Percentiles rank a stretch among this genome's conserved stretches.
Evolutionary conservation across 2,113 vertebrate genomes (phyloP).

Genomic region (Hystrix cristata): DNA sequence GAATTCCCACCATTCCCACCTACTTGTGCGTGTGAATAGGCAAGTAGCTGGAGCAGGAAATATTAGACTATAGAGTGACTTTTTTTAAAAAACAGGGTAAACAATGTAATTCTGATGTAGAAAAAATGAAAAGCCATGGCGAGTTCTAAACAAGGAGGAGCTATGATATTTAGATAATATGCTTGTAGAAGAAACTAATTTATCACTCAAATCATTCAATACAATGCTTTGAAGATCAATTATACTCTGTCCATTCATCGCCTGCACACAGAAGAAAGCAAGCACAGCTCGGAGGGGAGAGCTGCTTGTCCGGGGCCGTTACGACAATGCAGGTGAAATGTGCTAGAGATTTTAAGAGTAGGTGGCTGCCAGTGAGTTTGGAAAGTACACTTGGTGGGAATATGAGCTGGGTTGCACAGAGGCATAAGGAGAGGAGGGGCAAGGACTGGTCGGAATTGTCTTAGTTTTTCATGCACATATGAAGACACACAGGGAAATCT

Average conservation of each 20-base stretch:
- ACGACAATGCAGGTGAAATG: background rate
- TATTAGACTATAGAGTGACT: background rate
- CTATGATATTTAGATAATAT: background rate
- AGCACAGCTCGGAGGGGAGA: background rate
- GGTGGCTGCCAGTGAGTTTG: background rate
- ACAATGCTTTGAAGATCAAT: background rate
- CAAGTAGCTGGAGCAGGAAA: background rate
- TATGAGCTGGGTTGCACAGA: background rate
- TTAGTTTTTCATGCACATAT: background rate
- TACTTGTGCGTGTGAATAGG: background rate
- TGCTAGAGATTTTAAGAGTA: background rate
- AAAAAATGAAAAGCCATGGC: conserved; percentile 5
- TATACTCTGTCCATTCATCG: too few species aligned
- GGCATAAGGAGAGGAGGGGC: background rate
- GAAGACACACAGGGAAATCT: background rate
- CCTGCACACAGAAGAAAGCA: background rate
- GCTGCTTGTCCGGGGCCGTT: background rate
- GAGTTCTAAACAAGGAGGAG: background rate
- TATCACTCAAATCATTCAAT: background rate
- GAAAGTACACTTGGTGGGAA: background rate
- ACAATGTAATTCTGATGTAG: background rate
- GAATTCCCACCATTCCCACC: too few species aligned
- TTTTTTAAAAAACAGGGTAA: background rate
- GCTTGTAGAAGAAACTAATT: background rate
- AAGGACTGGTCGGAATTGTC: background rate